phyloP scores from a whole-genome alignment of 35 echinoderm and acorn worm species.

The Strongylocentrotus purpuratus region DNA sequence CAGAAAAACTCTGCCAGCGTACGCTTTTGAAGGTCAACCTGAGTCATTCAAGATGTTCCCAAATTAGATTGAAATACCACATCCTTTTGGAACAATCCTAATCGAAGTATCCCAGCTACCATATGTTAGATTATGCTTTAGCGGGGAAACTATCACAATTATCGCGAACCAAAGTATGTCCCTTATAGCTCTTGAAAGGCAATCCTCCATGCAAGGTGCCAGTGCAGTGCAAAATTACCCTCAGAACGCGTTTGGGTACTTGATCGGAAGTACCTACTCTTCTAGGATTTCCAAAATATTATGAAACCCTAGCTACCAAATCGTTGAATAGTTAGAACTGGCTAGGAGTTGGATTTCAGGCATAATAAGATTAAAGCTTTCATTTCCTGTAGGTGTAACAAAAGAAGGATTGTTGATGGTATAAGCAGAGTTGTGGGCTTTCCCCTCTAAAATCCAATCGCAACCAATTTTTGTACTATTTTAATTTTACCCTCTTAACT shows the following conservation, averaged over 20 bases:
- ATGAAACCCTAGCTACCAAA: not conserved
- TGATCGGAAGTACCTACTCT: not conserved
- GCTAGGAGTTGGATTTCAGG: not conserved
- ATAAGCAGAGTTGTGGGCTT: not conserved
- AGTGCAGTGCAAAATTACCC: not conserved
- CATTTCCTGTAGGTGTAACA: not conserved
- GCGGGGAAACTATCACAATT: not conserved
- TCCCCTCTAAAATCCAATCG: not conserved
- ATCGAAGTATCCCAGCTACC: not conserved
- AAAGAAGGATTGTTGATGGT: not conserved
- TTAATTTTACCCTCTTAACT: too few relatives aligned
- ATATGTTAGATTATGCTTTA: not conserved
- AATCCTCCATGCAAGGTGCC: not conserved
- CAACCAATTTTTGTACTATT: too few relatives aligned
- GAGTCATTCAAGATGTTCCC: not conserved
- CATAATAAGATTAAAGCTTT: not conserved
- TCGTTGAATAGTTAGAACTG: not conserved
- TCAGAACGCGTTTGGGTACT: not conserved
- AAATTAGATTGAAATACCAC: not conserved
- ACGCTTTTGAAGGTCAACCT: not conserved
- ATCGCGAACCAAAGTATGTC: not conserved
- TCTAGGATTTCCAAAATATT: not conserved
- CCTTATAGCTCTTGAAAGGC: not conserved
- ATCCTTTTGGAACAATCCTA: not conserved
- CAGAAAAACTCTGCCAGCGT: not conserved